Base-by-base conservation (phyloP, 2,113 vertebrate genomes). In the Phycodurus eques region DNA sequence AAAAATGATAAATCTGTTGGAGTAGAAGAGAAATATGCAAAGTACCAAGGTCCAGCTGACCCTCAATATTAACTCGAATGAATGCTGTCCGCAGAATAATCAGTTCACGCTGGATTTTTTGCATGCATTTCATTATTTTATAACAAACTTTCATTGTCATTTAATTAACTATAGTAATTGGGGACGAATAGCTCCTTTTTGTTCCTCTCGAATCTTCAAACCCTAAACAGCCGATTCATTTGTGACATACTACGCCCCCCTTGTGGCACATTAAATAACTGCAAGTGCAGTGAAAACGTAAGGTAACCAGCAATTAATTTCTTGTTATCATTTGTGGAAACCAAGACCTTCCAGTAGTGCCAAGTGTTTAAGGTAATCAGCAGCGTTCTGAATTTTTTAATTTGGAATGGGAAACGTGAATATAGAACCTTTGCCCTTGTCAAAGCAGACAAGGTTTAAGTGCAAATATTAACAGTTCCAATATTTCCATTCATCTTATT, bases 181-280 rank as follows among this genome's bases (percentile, higher is more conserved):
- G 10, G 47, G 22, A 27, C 74, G 46, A 71, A 62, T 67, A 72
- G n/a, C 69, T 74, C 71, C 10, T 44, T 22, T 46, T 44, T 44
- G 11, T 76, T 63, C 76, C 71, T 68, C 14, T 35, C 33, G 20
- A 59, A 53, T 4, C 14, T 4, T 44, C 11, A 12, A 65, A 39
- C 12, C 8, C 11, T 39, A 17, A 51, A 51, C 27, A 9, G 31
- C 17, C 1, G 22, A 46, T 59, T 84, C 0, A 81, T 87, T 53
- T 68, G 68, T 80, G 80, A 49, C 8, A 13, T 67, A 80, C 44
- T 73, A 91, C 83, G 82, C 80, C 87, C 90, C 74, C 80, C 91
- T 69, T 44, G 86, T 90, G 92, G 78, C 47, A 39, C 51, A 60
- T 4, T 22, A 43, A 54, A 54, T 19, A 14, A 66, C 65, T 56